Conservation (phyloP, 2,113 vertebrate species). For the Cettia cetti region DNA sequence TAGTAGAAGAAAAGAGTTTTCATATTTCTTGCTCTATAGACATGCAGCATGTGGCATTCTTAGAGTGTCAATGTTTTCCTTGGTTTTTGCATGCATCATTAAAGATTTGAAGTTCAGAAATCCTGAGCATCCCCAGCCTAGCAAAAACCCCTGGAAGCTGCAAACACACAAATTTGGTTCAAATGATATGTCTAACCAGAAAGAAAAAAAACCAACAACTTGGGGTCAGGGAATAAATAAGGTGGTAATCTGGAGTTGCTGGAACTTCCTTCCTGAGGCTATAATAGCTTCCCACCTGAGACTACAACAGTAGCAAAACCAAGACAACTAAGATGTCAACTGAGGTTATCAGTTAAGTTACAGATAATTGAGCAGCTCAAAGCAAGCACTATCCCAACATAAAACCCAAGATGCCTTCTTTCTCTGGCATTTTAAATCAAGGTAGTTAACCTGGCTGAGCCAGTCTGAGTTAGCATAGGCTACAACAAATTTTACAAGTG, state of each 20-base stretch:
- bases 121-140: neutral
- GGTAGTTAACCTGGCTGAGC: neutral
- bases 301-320: neutral
- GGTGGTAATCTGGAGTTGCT: neutral
- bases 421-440: neutral
- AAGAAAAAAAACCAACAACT: too few relatives aligned
- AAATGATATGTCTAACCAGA: neutral
- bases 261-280: neutral
- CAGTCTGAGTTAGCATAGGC: neutral
- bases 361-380: neutral
- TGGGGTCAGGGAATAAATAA: neutral
- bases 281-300: neutral
- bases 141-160: neutral
- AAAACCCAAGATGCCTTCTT: neutral
- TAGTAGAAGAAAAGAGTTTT: slow-evolving; percentile 29
- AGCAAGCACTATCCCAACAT: neutral
- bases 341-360: neutral
- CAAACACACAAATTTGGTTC: neutral
- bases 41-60: neutral
- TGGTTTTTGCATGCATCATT: neutral
- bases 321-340: neutral
- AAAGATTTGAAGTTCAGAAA: neutral
- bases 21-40: neutral
- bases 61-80: neutral
- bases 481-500: neutral